Conservation (phyloP, 2,113 vertebrate genomes). For the Daboia siamensis region DNA sequence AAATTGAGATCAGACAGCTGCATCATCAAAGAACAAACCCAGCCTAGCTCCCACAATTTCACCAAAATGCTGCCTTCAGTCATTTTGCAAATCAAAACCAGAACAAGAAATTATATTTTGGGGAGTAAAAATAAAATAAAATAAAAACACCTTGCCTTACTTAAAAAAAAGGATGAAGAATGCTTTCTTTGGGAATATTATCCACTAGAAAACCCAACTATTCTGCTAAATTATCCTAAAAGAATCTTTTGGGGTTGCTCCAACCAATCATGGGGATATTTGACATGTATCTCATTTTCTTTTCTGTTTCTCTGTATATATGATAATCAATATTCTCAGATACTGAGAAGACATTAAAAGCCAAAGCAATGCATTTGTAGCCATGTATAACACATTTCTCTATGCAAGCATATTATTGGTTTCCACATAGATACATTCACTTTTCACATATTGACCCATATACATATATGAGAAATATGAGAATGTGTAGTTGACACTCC, state of each 20-base stretch:
- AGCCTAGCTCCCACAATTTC: background rate
- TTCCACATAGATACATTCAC: background rate
- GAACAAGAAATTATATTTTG: conserved; percentile 8
- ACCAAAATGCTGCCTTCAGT: conserved; percentile 18
- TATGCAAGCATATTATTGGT: background rate
- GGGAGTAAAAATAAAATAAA: background rate
- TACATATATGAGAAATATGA: too few relatives aligned
- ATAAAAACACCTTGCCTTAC: conserved; percentile 8
- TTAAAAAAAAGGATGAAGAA: background rate
- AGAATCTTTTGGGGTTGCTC: background rate
- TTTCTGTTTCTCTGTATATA: background rate
- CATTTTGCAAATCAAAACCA: conserved; percentile 27
- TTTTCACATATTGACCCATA: too few relatives aligned
- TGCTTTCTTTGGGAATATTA: conserved; percentile 1
- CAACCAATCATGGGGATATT: background rate
- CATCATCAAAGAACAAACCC: background rate
- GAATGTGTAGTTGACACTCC: background rate
- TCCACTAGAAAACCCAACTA: background rate
- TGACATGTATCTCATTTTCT: background rate
- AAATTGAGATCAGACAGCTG: conserved; percentile 17
- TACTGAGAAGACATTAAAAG: background rate
- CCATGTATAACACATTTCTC: background rate
- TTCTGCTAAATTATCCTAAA: conserved; percentile 8
- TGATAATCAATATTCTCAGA: background rate
- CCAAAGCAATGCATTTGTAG: background rate